These are phyloP conservation scores for Ctenodactylus gundi DNA, from an alignment of 2,113 vertebrate genomes.

Conservation along the genomic window DNA sequence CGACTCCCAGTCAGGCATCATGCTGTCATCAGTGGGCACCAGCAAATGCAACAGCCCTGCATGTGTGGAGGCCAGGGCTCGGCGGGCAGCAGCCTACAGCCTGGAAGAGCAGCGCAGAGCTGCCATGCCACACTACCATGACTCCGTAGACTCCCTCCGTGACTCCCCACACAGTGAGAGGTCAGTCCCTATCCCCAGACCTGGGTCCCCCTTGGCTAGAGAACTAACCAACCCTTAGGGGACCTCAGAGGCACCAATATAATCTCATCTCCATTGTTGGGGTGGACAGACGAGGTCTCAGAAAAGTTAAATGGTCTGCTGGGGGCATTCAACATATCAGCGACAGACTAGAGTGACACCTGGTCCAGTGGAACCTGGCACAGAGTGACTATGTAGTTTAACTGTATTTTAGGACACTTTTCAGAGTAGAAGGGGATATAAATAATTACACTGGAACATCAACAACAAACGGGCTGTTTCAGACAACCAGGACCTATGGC, in stretches of 20 bases:
- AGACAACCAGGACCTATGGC: background rate
- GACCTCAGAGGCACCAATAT: background rate
- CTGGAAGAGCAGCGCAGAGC: constrained; percentile 89
- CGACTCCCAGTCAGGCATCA: constrained; percentile 95
- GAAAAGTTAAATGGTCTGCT: background rate
- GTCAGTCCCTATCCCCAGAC: constrained; percentile 81
- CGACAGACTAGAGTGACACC: background rate
- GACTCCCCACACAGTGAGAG: constrained; percentile 98
- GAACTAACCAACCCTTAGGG: background rate
- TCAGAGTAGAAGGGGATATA: background rate
- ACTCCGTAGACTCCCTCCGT: constrained; percentile 95
- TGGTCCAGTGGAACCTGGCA: background rate
- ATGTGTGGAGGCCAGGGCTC: constrained; percentile 93
- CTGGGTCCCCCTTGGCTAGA: background rate
- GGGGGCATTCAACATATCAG: background rate
- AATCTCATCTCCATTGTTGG: background rate
- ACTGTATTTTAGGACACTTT: background rate
- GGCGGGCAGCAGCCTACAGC: constrained; percentile 90
- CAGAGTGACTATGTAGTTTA: background rate
- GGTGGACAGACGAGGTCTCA: background rate
- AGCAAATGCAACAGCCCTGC: constrained; percentile 99
- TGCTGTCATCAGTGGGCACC: constrained; percentile 97
- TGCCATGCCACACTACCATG: constrained; percentile 87
- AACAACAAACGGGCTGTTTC: background rate
- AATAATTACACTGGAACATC: background rate